Conservation (phyloP, 2,888 invertebrate genomes). For the Pasiphila rectangulata region DNA sequence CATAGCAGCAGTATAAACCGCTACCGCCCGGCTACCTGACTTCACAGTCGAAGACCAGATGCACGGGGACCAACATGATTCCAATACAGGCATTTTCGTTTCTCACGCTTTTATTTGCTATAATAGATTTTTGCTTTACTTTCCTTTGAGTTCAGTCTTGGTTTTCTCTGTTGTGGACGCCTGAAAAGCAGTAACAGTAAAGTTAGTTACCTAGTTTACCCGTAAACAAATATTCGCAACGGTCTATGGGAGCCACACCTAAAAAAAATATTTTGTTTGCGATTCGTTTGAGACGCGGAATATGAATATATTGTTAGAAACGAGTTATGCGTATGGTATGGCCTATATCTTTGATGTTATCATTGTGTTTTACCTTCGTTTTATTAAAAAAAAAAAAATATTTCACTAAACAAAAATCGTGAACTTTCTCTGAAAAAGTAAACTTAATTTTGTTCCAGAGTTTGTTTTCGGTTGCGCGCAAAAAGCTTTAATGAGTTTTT, state of each 20-base stretch:
- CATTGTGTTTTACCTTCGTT: constrained; percentile 8
- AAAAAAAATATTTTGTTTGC: constrained; percentile 16
- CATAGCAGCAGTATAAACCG: constrained; percentile 88
- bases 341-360: not conserved
- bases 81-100: constrained; percentile 83
- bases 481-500: too few species aligned
- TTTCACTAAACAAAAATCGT: constrained; percentile 3
- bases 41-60: constrained; percentile 91
- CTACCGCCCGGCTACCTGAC: constrained; percentile 88
- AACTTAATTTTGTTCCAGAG: not conserved
- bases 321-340: not conserved
- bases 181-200: constrained; percentile 11
- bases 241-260: constrained; percentile 30
- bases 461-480: not conserved
- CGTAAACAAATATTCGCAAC: too few species aligned
- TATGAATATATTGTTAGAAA: not conserved
- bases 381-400: not conserved
- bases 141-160: not conserved
- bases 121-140: not conserved
- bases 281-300: not conserved
- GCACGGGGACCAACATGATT: constrained; percentile 93
- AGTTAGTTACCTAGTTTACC: too few species aligned
- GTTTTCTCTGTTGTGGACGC: not conserved
- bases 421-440: not conserved
- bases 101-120: not conserved